These are phyloP conservation scores for Cacatua alba DNA, from an alignment of 2,113 vertebrate genomes.

Conservation along the genomic window DNA sequence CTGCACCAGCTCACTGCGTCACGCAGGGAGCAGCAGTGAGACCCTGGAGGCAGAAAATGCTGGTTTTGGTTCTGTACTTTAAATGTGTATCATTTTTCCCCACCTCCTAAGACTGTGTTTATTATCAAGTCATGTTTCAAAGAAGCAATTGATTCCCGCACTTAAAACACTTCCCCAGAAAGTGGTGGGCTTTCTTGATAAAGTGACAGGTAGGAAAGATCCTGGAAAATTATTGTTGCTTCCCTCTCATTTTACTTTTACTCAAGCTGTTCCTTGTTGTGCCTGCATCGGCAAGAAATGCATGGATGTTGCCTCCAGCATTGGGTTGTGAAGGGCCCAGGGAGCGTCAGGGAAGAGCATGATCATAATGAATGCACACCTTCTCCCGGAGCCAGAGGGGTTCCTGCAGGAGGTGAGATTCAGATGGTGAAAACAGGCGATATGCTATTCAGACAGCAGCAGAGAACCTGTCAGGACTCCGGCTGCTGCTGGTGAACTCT, in stretches of 20 bases:
- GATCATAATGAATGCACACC: neutral
- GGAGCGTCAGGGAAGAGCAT: neutral
- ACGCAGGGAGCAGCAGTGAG: neutral
- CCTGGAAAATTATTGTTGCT: neutral
- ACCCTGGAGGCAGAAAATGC: neutral
- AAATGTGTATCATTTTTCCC: neutral
- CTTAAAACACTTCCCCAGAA: neutral
- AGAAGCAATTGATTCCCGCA: neutral
- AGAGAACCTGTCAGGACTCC: neutral
- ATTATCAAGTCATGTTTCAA: neutral
- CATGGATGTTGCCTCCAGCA: fast-evolving
- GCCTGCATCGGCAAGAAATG: neutral
- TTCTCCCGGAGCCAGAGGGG: neutral
- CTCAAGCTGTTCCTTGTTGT: neutral
- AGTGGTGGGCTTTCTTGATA: neutral
- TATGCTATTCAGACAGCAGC: neutral
- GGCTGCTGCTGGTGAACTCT: neutral
- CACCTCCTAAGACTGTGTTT: neutral
- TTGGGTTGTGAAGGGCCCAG: neutral
- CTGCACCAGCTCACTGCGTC: neutral
- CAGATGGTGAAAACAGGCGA: neutral
- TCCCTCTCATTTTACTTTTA: neutral
- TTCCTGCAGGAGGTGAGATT: neutral
- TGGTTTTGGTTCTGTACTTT: neutral
- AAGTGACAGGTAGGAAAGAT: neutral